Evolutionary conservation across 2,797 vertebrate genomes (phyloP), one percentile per base, ranked within the genome.

Genomic region (Lerista edwardsae): DNA sequence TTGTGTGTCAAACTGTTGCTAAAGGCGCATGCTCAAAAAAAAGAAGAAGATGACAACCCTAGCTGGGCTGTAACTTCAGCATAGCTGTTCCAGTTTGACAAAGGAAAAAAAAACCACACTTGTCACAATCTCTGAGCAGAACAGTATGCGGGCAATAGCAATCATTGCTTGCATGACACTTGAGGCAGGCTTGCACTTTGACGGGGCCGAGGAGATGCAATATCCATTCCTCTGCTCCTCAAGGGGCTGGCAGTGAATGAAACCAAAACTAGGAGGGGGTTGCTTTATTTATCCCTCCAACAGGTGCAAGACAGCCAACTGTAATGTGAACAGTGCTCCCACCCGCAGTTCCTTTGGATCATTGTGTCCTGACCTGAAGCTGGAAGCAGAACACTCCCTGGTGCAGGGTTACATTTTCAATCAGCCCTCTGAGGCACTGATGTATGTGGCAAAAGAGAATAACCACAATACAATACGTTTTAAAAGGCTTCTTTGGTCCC

Each of bases 251-350:
- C 84, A 91, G 71, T 51, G 21, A 91, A 87, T 92, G 89, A 89
- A 93, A 90, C 89, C 92, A 88, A 90, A 89, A 93, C 89, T 88
- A 91, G 90, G 88, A 89, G 71, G 82, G 88, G 64, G 87, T 83
- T 91, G 88, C 91, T 94, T 94, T 93, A 93, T 95, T 94, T 95
- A 94, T 93, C 92, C 81, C 65, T 83, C 86, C 90, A 91, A 93
- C 94, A 95, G 93, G 93, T 95, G 93, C 93, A 94, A 72, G 36
- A 64, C 34, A 71, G 92, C 90, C 92, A 93, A 88, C 91, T 93
- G 93, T 90, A 92, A 29, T 83, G 76, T 84, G 92, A 94, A 92
- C 87, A 59, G 91, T 74, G 82, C 79, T 91, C 91, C 87, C 87
- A 87, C 86, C 89, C 88, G 75, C 59, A 0, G 84, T 91, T 92